Conservation (phyloP, 1,140 invertebrate species). For the Drosophila kikkawai region DNA sequence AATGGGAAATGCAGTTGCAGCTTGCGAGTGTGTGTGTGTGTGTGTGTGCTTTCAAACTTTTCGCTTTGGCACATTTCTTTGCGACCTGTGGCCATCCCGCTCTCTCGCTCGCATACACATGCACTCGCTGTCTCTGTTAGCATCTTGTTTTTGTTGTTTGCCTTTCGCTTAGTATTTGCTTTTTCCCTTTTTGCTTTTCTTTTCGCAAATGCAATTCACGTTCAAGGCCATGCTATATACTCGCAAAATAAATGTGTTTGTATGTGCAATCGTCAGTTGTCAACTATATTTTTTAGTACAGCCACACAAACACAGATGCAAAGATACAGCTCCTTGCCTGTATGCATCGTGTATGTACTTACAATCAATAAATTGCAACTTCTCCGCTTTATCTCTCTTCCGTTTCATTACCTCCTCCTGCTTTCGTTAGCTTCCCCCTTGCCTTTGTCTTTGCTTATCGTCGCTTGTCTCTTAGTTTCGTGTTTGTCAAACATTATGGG, state of each 20-base stretch:
- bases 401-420: neutral
- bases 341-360: conserved; percentile 11
- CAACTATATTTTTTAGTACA: conserved; percentile 64
- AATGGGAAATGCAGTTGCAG: conserved; percentile 47
- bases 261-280: conserved; percentile 63
- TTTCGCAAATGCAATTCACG: conserved; percentile 84
- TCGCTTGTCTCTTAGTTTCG: conserved; percentile 1
- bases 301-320: conserved; percentile 19
- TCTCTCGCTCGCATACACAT: conserved; percentile 23
- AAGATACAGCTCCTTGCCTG: conserved; percentile 21
- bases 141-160: conserved; percentile 45
- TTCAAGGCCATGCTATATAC: conserved; percentile 73
- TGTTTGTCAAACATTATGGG: conserved; percentile 45
- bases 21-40: conserved; percentile 33
- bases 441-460: conserved; percentile 17
- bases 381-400: conserved; percentile 43
- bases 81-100: conserved; percentile 20
- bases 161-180: conserved; percentile 32
- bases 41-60: conserved; percentile 61
- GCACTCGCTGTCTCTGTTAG: conserved; percentile 24
- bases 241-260: conserved; percentile 4
- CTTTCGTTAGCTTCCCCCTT: neutral
- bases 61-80: conserved; percentile 54
- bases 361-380: conserved; percentile 69
- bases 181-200: conserved; percentile 39